Evolutionary conservation across 1,140 invertebrate species (phyloP).

Genomic region (Drosophila novamexicana): DNA sequence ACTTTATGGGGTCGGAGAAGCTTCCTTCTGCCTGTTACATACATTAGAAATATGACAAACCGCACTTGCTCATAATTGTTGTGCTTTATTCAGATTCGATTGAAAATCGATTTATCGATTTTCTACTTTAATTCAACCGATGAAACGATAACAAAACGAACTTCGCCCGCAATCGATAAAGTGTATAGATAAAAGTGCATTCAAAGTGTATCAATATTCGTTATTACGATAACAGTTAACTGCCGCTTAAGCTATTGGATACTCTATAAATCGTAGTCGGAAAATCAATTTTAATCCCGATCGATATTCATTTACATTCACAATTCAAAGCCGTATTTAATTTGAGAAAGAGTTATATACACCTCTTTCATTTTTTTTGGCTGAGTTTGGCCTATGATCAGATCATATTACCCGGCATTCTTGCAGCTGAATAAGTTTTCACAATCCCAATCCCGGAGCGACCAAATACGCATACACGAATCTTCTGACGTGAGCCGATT

Average conservation of each 20-base stretch:
- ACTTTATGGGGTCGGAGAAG: no score
- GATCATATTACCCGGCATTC: conserved; percentile 72
- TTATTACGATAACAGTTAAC: neutral
- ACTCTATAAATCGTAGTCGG: neutral
- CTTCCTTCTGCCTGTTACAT: no score
- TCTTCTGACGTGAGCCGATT: conserved; percentile 84
- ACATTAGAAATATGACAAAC: no score
- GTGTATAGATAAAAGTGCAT: no score
- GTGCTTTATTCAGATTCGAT: no score
- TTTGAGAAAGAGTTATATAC: conserved; percentile 43
- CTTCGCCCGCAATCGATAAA: no score
- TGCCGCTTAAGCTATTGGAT: neutral
- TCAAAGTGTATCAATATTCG: neutral
- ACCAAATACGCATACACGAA: conserved; percentile 24
- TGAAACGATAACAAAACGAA: no score
- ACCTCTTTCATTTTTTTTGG: conserved; percentile 31
- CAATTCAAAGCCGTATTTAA: conserved; percentile 55
- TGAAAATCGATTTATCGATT: no score
- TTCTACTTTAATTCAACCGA: no score
- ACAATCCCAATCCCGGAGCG: conserved; percentile 13
- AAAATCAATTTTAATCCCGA: conserved; percentile 9
- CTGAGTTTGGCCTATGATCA: conserved; percentile 51
- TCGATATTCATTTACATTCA: conserved; percentile 8
- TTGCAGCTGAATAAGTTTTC: conserved; percentile 76
- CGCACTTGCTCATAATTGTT: no score